Evolutionary conservation across 2,113 vertebrate genomes (phyloP), one percentile per base, ranked within the genome.

Genomic region (Platanista minor): DNA sequence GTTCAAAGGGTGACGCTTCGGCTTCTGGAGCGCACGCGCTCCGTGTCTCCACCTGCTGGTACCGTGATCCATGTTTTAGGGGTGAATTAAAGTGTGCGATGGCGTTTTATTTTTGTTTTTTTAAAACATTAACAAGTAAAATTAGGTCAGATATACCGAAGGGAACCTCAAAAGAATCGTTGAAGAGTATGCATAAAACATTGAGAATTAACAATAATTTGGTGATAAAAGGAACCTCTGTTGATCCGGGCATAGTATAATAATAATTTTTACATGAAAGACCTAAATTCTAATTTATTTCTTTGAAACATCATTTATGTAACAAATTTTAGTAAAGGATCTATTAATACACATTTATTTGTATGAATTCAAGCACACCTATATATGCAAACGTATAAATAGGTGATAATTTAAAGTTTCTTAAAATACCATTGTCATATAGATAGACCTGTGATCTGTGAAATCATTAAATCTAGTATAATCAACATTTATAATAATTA

Each of bases 11-110:
- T 3, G 18, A 7, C 23, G 23, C 54, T 1, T 39, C 0, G 0
- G 6, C 0, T 12, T 10, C 2, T 0, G 0, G 15, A 15, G 21
- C 0, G 4, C 41, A 4, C 1, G 4, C 0, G 20, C 95, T 88
- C 41, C 0, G 18, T 18, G 21, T 31, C 86, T 41, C 92, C 86
- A 62, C 82, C 89, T 97, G 92, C 69, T 77, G 94, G 62, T 20
- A 2, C 41, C 2, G 86, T 36, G 75, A 15, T 84, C 17, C 2
- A 1, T 33, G 2, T 54, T 92, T 80, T 23, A 33, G 11, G 29
- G 4, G 1, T 67, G 74, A 57, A 36, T 46, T 59, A 14, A 72
- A 41, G 39, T 57, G 27, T 43, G 74, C 0, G 2, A 27, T 14
- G 9, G 43, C 18, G 3, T 88, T 87, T 88, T 57, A 41, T 41